A percentile compares a stretch with the other conserved stretches of the same genome.
These are phyloP conservation scores for Erpobdella octoculata DNA, from an alignment of 2,888 invertebrate genomes.

Conservation along the genomic window DNA sequence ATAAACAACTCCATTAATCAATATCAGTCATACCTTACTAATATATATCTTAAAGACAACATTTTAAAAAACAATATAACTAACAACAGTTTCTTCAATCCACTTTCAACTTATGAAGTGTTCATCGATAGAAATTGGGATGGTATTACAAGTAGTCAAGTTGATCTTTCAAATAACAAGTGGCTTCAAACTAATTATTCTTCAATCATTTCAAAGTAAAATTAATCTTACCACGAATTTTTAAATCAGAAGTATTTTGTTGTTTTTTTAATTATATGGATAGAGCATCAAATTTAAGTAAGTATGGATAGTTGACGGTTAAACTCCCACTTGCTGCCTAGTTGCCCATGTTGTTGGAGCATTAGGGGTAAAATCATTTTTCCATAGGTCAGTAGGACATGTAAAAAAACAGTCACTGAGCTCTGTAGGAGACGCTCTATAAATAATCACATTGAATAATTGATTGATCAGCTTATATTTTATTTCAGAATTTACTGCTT, in stretches of 20 bases:
- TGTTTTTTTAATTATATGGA: background rate
- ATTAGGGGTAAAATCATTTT: too few species aligned
- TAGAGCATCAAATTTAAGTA: too few species aligned
- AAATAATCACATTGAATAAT: too few species aligned
- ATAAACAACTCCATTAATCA: background rate
- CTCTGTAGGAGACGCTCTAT: too few species aligned
- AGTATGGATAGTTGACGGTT: too few species aligned
- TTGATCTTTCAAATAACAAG: slow-evolving; percentile 19
- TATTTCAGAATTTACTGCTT: slow-evolving; percentile 3
- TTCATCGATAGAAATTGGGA: background rate
- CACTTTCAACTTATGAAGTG: background rate
- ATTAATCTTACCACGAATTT: background rate
- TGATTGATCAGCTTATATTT: too few species aligned
- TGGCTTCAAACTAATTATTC: background rate
- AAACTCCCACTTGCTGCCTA: too few species aligned
- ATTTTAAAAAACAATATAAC: background rate
- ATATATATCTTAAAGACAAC: background rate
- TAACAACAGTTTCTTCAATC: slow-evolving; percentile 12
- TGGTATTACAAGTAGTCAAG: background rate
- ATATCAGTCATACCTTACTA: background rate
- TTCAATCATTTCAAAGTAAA: background rate
- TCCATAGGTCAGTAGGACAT: too few species aligned
- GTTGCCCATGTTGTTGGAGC: too few species aligned
- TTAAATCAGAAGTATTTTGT: background rate
- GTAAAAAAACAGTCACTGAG: too few species aligned